A percentile compares a stretch with the other conserved stretches of the same genome.
phyloP scores from a whole-genome alignment of 2,888 invertebrate genomes.

The Eupsilia transversa region DNA sequence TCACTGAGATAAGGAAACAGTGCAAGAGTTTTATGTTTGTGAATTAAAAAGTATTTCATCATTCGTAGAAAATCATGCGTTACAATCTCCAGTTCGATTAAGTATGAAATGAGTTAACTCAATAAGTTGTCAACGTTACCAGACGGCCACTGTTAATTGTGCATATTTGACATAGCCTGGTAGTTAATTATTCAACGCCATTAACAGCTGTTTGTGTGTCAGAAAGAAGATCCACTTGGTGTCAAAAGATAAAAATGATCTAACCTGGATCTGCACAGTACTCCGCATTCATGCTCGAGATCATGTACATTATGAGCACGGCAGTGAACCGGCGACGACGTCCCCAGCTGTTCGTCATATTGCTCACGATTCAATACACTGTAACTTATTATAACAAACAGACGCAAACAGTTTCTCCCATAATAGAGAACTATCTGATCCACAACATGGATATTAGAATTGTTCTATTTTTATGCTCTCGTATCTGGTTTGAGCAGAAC shows the following conservation, averaged over 20 bases:
- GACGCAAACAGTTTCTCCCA: conserved; percentile 72
- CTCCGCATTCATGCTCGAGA: conserved; percentile 66
- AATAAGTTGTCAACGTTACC: conserved; percentile 47
- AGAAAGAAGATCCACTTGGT: conserved; percentile 67
- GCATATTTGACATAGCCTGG: conserved; percentile 52
- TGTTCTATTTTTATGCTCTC: conserved; percentile 77
- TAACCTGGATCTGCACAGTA: conserved; percentile 75
- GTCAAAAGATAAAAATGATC: conserved; percentile 73
- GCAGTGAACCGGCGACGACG: conserved; percentile 71
- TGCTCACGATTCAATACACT: conserved; percentile 70
- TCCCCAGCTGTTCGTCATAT: conserved; percentile 77
- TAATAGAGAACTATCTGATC: conserved; percentile 72
- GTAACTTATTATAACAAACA: conserved; percentile 68
- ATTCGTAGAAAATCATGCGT: conserved; percentile 58
- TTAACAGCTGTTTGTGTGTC: conserved; percentile 57
- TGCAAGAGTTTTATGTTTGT: conserved; percentile 59
- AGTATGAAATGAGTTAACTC: conserved; percentile 52
- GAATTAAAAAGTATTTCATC: conserved; percentile 40
- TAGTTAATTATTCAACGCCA: conserved; percentile 61
- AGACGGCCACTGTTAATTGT: conserved; percentile 45
- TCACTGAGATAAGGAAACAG: conserved; percentile 56
- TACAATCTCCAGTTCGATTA: conserved; percentile 49
- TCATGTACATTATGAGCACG: conserved; percentile 72
- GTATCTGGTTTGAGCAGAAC: conserved; percentile 69
- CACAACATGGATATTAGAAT: conserved; percentile 71